phyloP scores from a whole-genome alignment of 2,888 invertebrate genomes.

The Pollenia amentaria region DNA sequence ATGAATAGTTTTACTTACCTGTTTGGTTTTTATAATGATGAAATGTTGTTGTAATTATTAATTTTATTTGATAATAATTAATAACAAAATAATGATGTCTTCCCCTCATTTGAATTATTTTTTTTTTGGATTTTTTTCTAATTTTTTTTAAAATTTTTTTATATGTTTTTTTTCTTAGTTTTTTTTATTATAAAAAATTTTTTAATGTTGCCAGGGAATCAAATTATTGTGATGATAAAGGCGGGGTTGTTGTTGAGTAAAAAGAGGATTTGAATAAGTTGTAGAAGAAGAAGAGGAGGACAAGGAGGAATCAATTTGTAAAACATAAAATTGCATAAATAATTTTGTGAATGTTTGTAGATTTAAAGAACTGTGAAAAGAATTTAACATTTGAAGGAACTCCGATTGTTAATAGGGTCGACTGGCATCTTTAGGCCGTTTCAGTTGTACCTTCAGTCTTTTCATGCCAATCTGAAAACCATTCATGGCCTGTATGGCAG shows the following conservation, averaged over 20 bases:
- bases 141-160: slow-evolving; percentile 64
- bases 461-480: slow-evolving; percentile 99
- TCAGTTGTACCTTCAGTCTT: slow-evolving; percentile 99
- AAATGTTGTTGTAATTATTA: slow-evolving; percentile 61
- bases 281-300: slow-evolving; percentile 26
- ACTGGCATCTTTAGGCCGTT: slow-evolving; percentile 99
- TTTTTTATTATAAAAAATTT: slow-evolving; percentile 30
- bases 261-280: slow-evolving; percentile 57
- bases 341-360: slow-evolving; percentile 73
- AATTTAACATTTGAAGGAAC: slow-evolving; percentile 82
- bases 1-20: slow-evolving; percentile 67
- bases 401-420: slow-evolving; percentile 96
- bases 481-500: slow-evolving; percentile 99
- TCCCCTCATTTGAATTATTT: slow-evolving; percentile 72
- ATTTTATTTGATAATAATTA: slow-evolving; percentile 68
- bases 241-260: slow-evolving; percentile 69
- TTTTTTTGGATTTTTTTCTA: slow-evolving; percentile 65
- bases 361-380: slow-evolving; percentile 75
- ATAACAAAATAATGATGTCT: slow-evolving; percentile 78
- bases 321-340: slow-evolving; percentile 73
- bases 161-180: slow-evolving; percentile 70
- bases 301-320: slow-evolving; percentile 71
- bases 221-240: slow-evolving; percentile 73
- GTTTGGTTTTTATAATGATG: slow-evolving; percentile 57
- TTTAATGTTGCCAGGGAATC: slow-evolving; percentile 74